Evolutionary conservation across 2,797 vertebrate species (phyloP), one percentile per base, ranked within the genome.

Genomic region (Channallabes apus): DNA sequence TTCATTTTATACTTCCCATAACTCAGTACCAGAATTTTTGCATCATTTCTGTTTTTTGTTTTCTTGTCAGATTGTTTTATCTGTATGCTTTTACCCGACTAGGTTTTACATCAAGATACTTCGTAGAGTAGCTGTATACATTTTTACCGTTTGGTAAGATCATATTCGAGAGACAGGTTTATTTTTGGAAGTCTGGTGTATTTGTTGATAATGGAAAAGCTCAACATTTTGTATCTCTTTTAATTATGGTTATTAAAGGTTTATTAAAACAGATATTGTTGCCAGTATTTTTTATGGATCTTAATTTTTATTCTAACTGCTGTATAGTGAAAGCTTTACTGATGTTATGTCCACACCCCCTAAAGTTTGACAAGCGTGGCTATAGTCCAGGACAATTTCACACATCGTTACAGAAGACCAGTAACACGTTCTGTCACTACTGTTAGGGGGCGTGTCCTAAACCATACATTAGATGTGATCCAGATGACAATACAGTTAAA

Each of bases 161-260:
- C 81, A 86, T 67, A 65, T 41, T 85, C 75, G 76, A 89, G 88
- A 90, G 84, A 56, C 54, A 87, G 83, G 84, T 88, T 90, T 90
- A 88, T 90, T 90, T 90, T 90, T 88, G 77, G 56, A 88, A 79
- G 82, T 82, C 76, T 83, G 82, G 83, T 88, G 83, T 83, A 87
- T 83, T 86, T 82, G 71, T 62, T 81, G 79, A 86, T 89, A 15
- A 89, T 88, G 51, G 77, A 65, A 68, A 69, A 78, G 79, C 78
- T 85, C 84, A 85, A 32, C 69, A 85, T 84, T 88, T 89, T 87
- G 81, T 88, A 85, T 88, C 85, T 84, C 87, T 88, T 86, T 86
- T 88, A 86, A 87, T 88, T 85, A 88, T 85, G 71, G 85, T 84
- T 88, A 90, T 88, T 90, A 90, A 90, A 90, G 71, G 77, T 86